These are phyloP conservation scores for Nannoperca obscura DNA, from an alignment of 2,797 vertebrate genomes.

Conservation along the genomic window DNA sequence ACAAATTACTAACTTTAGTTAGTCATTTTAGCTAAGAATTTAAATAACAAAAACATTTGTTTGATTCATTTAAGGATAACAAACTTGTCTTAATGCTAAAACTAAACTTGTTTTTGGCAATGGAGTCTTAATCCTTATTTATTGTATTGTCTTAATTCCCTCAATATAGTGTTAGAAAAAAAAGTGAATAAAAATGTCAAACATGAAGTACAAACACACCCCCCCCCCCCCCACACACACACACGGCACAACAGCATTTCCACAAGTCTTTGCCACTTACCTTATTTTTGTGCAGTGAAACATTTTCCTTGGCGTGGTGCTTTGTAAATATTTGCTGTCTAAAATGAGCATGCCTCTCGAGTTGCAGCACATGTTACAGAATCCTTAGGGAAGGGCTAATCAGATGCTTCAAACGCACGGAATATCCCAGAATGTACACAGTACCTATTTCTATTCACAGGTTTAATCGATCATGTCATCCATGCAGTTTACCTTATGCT, in stretches of 20 bases:
- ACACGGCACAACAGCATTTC: conserved; percentile 65
- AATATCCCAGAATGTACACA: conserved; percentile 20
- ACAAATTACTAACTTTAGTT: conserved; percentile 32
- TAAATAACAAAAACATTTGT: conserved; percentile 31
- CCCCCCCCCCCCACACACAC: neutral
- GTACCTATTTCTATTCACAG: conserved; percentile 34
- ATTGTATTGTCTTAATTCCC: conserved; percentile 25
- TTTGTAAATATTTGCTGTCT: conserved; percentile 85
- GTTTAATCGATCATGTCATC: conserved; percentile 55
- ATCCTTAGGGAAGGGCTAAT: conserved; percentile 67
- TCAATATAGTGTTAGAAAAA: conserved; percentile 16
- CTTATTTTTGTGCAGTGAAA: conserved; percentile 79
- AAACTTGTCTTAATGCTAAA: conserved; percentile 23
- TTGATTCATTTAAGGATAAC: conserved; percentile 26
- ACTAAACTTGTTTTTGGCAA: conserved; percentile 1
- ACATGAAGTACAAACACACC: conserved; percentile 71
- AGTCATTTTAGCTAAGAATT: conserved; percentile 26
- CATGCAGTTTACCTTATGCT: conserved; percentile 40
- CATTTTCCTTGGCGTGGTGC: conserved; percentile 78
- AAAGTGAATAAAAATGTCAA: conserved; percentile 40
- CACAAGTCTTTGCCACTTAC: conserved; percentile 65
- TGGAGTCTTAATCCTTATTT: neutral
- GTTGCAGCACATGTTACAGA: conserved; percentile 69
- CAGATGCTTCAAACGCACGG: conserved; percentile 39
- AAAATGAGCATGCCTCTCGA: conserved; percentile 80